phyloP scores from a whole-genome alignment of 2,888 invertebrate genomes.

The Plutella xylostella region DNA sequence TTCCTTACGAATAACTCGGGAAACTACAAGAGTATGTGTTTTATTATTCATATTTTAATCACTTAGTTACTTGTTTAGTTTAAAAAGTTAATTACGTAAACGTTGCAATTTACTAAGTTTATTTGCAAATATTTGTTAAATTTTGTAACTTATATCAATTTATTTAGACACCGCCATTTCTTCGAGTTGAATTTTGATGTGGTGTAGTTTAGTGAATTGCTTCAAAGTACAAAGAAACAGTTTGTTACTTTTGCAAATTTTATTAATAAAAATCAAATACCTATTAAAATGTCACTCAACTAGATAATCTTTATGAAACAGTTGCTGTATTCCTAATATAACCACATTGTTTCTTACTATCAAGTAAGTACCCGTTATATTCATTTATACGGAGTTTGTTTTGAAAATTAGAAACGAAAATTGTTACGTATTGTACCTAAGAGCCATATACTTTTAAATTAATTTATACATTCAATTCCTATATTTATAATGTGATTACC shows the following conservation, averaged over 20 bases:
- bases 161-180: conserved; percentile 59
- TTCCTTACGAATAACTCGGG: conserved; percentile 12
- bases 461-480: conserved; percentile 31
- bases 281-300: conserved; percentile 52
- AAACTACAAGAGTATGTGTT: conserved; percentile 41
- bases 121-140: conserved; percentile 67
- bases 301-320: conserved; percentile 62
- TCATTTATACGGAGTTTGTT: conserved; percentile 40
- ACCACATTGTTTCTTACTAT: conserved; percentile 39
- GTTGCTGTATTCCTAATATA: conserved; percentile 49
- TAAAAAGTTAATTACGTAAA: conserved; percentile 59
- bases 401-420: conserved; percentile 51
- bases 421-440: conserved; percentile 51
- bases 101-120: conserved; percentile 66
- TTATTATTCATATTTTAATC: conserved; percentile 62
- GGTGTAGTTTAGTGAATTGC: conserved; percentile 74
- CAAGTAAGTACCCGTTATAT: conserved; percentile 3
- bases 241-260: conserved; percentile 81
- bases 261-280: conserved; percentile 66
- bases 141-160: conserved; percentile 62
- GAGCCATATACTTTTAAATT: conserved; percentile 40
- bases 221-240: conserved; percentile 77
- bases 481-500: not conserved
- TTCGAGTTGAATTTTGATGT: conserved; percentile 58
- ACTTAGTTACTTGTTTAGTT: conserved; percentile 62